Evolutionary conservation across 2,888 invertebrate species (phyloP).

Genomic region (Tipula helvola): DNA sequence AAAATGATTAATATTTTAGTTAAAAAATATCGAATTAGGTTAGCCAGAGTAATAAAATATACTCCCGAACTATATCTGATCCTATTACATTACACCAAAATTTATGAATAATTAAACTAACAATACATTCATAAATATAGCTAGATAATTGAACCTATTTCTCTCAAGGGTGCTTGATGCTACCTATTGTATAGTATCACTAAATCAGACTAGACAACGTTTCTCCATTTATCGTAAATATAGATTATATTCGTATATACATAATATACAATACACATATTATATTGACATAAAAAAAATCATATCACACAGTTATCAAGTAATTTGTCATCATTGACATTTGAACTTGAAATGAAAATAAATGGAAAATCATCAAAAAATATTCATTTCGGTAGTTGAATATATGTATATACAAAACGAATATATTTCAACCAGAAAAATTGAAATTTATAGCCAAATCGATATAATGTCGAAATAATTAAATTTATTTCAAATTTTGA

Average conservation of each 20-base stretch:
- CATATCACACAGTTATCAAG: background rate
- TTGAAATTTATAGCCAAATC: background rate
- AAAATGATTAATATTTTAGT: background rate
- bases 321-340: background rate
- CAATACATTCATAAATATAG: background rate
- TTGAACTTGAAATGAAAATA: background rate
- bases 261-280: background rate
- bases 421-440: background rate
- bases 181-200: background rate
- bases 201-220: background rate
- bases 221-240: background rate
- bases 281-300: background rate
- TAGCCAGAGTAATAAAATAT: background rate
- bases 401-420: background rate
- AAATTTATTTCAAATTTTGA: background rate
- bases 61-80: background rate
- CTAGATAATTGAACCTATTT: background rate
- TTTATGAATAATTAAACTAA: background rate
- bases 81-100: background rate
- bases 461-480: conserved; percentile 4
- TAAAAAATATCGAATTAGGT: background rate
- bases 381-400: background rate
- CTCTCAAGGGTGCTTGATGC: background rate
- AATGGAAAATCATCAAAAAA: background rate
- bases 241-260: background rate